phyloP scores from a whole-genome alignment of 1,140 invertebrate genomes.

The Apis laboriosa region DNA sequence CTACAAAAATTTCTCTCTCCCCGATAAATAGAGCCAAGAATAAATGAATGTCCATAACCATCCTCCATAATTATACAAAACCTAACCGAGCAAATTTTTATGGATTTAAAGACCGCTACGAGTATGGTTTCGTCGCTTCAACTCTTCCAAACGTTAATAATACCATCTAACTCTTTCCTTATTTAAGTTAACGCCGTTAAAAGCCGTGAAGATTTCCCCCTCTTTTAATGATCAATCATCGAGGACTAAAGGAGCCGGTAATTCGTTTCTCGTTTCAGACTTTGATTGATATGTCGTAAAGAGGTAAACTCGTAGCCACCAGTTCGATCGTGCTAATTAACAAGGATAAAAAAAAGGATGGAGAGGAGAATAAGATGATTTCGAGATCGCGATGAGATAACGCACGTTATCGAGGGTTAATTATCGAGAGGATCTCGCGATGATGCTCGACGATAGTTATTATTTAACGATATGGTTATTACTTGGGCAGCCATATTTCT shows the following conservation, averaged over 20 bases:
- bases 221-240: background rate
- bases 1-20: too few species aligned
- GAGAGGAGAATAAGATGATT: background rate
- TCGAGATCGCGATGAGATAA: background rate
- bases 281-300: conserved; percentile 12
- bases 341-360: background rate
- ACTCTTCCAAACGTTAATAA: background rate
- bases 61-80: too few species aligned
- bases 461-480: conserved; percentile 37
- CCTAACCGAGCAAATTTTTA: too few species aligned
- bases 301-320: background rate
- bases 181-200: background rate
- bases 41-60: too few species aligned
- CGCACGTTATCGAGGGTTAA: conserved; percentile 22
- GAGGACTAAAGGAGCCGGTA: background rate
- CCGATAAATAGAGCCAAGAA: too few species aligned
- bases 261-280: background rate
- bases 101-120: too few species aligned
- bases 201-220: too few species aligned
- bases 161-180: too few species aligned
- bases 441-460: conserved; percentile 1
- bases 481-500: conserved; percentile 8
- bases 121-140: background rate
- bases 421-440: background rate
- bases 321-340: conserved; percentile 25